These are phyloP conservation scores for Catamblyrhynchus diadema DNA, from an alignment of 2,797 vertebrate species.

Conservation along the genomic window DNA sequence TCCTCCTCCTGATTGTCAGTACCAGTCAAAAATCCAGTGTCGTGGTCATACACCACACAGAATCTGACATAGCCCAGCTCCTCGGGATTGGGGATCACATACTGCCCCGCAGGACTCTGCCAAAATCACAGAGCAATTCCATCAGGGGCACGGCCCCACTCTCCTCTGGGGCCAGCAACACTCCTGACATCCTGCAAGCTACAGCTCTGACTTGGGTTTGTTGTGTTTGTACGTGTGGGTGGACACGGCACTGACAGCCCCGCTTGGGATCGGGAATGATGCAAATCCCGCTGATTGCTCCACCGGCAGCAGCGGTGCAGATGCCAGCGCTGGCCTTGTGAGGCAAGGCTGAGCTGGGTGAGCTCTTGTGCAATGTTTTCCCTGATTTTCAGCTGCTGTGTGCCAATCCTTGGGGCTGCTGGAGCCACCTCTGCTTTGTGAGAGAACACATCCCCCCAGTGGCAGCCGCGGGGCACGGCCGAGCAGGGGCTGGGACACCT, in stretches of 20 bases:
- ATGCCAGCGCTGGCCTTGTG: not conserved
- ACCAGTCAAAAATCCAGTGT: conserved; percentile 61
- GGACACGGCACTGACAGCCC: not conserved
- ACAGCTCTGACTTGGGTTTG: not conserved
- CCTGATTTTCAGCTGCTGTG: fast-evolving
- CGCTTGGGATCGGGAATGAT: not conserved
- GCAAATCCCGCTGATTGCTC: not conserved
- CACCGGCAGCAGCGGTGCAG: not conserved
- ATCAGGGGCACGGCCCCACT: not conserved
- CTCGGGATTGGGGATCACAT: conserved; percentile 73
- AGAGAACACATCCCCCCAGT: not conserved
- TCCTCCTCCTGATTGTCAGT: not conserved
- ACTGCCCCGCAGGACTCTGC: conserved; percentile 71
- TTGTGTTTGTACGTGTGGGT: not conserved
- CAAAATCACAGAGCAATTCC: not conserved
- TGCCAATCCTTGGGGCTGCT: not conserved
- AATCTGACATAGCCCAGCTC: conserved; percentile 80
- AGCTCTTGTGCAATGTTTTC: not conserved
- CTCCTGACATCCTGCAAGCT: not conserved
- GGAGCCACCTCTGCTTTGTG: not conserved
- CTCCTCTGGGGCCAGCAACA: not conserved
- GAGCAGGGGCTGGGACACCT: not conserved
- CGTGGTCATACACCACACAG: conserved; percentile 85
- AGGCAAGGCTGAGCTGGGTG: not conserved
- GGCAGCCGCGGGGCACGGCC: not conserved